phyloP scores from a whole-genome alignment of 2,113 vertebrate species.

The Plecturocebus donacophilus region DNA sequence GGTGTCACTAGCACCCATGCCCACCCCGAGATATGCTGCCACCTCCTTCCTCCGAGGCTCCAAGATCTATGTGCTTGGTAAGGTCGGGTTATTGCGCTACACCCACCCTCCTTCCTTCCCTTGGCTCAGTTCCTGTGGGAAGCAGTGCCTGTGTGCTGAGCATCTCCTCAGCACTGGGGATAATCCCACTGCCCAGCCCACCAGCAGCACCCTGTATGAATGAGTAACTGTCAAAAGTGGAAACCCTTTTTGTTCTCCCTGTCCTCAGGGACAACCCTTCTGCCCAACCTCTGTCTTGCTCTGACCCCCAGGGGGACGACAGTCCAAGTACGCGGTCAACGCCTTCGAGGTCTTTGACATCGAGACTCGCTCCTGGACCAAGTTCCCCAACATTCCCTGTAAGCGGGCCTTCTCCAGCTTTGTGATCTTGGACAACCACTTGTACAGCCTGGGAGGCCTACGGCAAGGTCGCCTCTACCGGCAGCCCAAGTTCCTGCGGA shows the following conservation, averaged over 20 bases:
- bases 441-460: slow-evolving; percentile 96
- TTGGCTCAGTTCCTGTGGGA: not conserved
- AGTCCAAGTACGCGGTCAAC: slow-evolving; percentile 94
- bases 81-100: not conserved
- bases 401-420: slow-evolving; percentile 96
- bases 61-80: slow-evolving; percentile 96
- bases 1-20: slow-evolving; percentile 95
- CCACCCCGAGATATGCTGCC: slow-evolving; percentile 94
- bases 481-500: slow-evolving; percentile 97
- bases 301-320: slow-evolving; percentile 90
- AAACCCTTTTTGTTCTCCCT: not conserved
- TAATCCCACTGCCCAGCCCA: not conserved
- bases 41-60: slow-evolving; percentile 90
- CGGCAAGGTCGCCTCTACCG: slow-evolving; percentile 94
- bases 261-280: not conserved
- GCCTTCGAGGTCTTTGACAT: slow-evolving; percentile 96
- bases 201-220: not conserved
- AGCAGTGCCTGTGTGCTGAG: not conserved
- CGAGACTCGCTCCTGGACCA: slow-evolving; percentile 92
- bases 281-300: not conserved
- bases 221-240: not conserved
- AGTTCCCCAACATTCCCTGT: slow-evolving; percentile 93
- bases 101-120: not conserved
- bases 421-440: slow-evolving; percentile 87
- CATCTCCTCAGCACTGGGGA: not conserved